A percentile compares a stretch with the other conserved stretches of the same genome.
Evolutionary conservation across 2,797 vertebrate species (phyloP).

Genomic region (Ctenopoma multispine): DNA sequence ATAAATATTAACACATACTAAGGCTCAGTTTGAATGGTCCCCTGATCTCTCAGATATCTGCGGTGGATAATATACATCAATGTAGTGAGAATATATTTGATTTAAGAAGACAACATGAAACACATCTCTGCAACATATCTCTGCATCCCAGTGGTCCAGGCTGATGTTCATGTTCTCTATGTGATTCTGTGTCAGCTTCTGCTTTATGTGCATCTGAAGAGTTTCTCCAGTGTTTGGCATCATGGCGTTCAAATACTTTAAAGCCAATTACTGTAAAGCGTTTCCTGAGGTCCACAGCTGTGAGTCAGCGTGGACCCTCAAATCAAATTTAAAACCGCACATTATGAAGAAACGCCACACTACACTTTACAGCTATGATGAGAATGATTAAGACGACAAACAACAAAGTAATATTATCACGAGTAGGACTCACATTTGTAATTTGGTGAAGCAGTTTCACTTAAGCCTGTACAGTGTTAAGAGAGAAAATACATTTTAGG

Average conservation of each 20-base stretch:
- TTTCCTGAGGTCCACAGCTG: conserved; percentile 32
- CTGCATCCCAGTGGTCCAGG: too few relatives aligned
- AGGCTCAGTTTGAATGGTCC: too few relatives aligned
- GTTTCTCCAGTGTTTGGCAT: conserved; percentile 21
- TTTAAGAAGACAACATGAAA: neutral
- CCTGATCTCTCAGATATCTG: too few relatives aligned
- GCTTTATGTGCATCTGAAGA: too few relatives aligned
- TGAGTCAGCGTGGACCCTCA: conserved; percentile 26
- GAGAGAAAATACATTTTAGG: neutral
- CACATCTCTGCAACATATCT: too few relatives aligned
- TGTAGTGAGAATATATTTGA: too few relatives aligned
- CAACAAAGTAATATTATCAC: conserved; percentile 15
- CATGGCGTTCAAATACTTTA: conserved; percentile 25
- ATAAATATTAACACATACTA: too few relatives aligned
- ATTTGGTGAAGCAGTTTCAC: neutral
- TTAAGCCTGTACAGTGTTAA: neutral
- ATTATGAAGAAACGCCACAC: conserved; percentile 10
- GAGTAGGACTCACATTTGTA: neutral
- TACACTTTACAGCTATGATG: conserved; percentile 15
- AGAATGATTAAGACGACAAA: conserved; percentile 20
- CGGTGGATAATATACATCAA: too few relatives aligned
- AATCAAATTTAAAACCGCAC: conserved; percentile 25
- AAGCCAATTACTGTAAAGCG: conserved; percentile 27
- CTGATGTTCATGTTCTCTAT: too few relatives aligned
- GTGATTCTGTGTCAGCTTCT: too few relatives aligned